These are phyloP conservation scores for Pipistrellus pipistrellus DNA, from an alignment of 2,797 vertebrate genomes.

Conservation along the genomic window DNA sequence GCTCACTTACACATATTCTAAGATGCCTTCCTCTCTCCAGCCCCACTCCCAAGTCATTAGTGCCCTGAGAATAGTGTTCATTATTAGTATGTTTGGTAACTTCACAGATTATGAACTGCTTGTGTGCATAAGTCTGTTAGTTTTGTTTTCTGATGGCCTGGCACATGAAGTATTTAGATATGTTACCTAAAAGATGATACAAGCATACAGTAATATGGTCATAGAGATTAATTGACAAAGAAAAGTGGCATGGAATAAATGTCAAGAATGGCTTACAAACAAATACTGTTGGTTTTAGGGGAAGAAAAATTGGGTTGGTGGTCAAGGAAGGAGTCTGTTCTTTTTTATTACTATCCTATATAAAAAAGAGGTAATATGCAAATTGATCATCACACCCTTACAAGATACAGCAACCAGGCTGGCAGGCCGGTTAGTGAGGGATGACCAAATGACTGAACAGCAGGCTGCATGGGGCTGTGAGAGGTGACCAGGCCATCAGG, in stretches of 20 bases:
- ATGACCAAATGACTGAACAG: too few species aligned
- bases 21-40: background rate
- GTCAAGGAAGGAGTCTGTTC: background rate
- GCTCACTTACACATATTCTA: background rate
- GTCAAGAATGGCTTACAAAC: background rate
- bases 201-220: background rate
- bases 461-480: too few species aligned
- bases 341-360: background rate
- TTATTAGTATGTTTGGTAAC: background rate
- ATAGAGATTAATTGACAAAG: background rate
- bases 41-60: too few species aligned
- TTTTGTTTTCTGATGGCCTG: conserved; percentile 25
- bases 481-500: too few species aligned
- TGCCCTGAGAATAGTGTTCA: background rate
- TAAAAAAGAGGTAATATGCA: too few species aligned
- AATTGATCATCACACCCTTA: too few species aligned
- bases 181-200: background rate
- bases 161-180: background rate
- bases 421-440: too few species aligned
- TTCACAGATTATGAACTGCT: background rate
- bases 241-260: background rate
- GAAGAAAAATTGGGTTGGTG: background rate
- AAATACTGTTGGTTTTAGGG: background rate
- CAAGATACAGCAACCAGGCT: too few species aligned
- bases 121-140: background rate